Percentiles rank a stretch among this genome's conserved stretches.
phyloP scores from a whole-genome alignment of 1,140 invertebrate species.

The Manduca sexta region DNA sequence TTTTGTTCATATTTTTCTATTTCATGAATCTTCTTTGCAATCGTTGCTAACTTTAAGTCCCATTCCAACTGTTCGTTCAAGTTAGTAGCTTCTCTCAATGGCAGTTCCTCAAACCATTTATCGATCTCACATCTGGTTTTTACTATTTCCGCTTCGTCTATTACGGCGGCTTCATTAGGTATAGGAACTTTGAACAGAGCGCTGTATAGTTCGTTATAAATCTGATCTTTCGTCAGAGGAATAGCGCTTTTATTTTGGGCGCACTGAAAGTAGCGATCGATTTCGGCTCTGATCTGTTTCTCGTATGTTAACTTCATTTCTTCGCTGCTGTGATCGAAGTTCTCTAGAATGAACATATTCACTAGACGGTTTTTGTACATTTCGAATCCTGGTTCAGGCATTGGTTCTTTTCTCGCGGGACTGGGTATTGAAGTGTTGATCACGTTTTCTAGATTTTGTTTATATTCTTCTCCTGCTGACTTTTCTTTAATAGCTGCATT shows the following conservation, averaged over 20 bases:
- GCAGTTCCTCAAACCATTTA: constrained; percentile 34
- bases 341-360: constrained; percentile 37
- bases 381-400: constrained; percentile 33
- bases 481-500: constrained; percentile 21
- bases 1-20: constrained; percentile 26
- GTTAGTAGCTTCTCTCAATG: constrained; percentile 15
- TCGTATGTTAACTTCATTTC: constrained; percentile 30
- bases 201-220: constrained; percentile 35
- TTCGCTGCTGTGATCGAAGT: constrained; percentile 34
- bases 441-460: constrained; percentile 29
- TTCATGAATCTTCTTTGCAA: constrained; percentile 30
- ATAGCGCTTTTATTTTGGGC: constrained; percentile 25
- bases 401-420: constrained; percentile 13
- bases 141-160: constrained; percentile 33
- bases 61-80: constrained; percentile 24
- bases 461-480: constrained; percentile 26
- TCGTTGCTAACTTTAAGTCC: constrained; percentile 33
- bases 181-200: constrained; percentile 27
- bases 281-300: constrained; percentile 23
- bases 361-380: constrained; percentile 38
- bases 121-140: constrained; percentile 41
- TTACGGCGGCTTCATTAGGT: constrained; percentile 28
- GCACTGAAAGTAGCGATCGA: constrained; percentile 25
- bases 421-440: constrained; percentile 31
- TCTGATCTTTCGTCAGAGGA: constrained; percentile 25